Conservation (phyloP, 1,140 invertebrate species). For the Lepidostoma basale region DNA sequence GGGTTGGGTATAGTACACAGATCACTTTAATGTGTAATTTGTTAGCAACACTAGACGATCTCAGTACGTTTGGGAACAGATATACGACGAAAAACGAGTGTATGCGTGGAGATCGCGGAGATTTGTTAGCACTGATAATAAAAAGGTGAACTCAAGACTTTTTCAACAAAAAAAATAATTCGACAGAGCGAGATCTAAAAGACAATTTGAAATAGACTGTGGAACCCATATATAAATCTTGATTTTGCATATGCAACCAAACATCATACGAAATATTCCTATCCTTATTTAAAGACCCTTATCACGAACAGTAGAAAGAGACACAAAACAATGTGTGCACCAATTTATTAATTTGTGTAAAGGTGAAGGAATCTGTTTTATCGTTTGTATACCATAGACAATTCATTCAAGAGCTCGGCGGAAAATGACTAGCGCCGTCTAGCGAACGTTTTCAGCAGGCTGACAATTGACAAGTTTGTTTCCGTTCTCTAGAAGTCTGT, state of each 20-base stretch:
- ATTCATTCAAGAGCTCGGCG: background rate
- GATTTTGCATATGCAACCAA: constrained; percentile 36
- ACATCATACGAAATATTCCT: constrained; percentile 22
- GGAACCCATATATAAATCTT: constrained; percentile 31
- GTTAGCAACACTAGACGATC: constrained; percentile 7
- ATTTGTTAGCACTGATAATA: constrained; percentile 1
- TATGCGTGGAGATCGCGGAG: constrained; percentile 1
- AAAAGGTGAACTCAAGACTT: constrained; percentile 15
- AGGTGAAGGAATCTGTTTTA: constrained; percentile 13
- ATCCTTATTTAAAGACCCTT: constrained; percentile 8
- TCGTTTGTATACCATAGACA: background rate
- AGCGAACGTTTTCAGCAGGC: background rate
- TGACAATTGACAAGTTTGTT: constrained; percentile 4
- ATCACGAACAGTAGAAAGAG: constrained; percentile 19
- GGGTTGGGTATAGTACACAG: constrained; percentile 29
- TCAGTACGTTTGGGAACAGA: constrained; percentile 10
- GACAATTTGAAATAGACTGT: constrained; percentile 34
- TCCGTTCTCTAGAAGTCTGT: constrained; percentile 31
- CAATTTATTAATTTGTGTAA: constrained; percentile 14
- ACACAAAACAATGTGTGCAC: constrained; percentile 5
- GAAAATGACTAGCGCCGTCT: constrained; percentile 16
- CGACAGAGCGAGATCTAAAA: constrained; percentile 14
- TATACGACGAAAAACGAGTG: constrained; percentile 13
- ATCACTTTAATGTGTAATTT: constrained; percentile 16
- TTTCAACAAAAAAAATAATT: constrained; percentile 15